Percentiles rank a stretch among this genome's conserved stretches.
Evolutionary conservation across 2,113 vertebrate species (phyloP).

Genomic region (Tichodroma muraria): DNA sequence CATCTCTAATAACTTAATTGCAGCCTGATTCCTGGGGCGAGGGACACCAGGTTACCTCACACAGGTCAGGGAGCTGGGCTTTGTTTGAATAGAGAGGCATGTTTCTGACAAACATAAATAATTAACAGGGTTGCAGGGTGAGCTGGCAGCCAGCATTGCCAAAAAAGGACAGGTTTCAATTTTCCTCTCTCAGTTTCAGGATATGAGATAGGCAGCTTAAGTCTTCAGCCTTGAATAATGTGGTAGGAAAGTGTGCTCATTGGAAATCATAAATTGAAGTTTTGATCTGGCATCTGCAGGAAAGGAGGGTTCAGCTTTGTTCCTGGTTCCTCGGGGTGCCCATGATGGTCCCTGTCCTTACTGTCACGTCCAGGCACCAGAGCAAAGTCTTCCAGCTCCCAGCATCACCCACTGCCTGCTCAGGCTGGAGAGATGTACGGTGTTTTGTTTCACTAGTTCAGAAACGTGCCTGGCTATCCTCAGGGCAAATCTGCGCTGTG

Average conservation of each 20-base stretch:
- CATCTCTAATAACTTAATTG: conserved; percentile 22
- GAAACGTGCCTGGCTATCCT: fast-evolving
- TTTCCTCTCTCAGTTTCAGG: background rate
- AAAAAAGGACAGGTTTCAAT: background rate
- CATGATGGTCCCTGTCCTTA: fast-evolving
- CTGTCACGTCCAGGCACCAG: background rate
- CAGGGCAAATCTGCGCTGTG: fast-evolving
- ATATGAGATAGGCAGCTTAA: background rate
- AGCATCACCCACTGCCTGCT: background rate
- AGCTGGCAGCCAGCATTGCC: background rate
- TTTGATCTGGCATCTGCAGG: background rate
- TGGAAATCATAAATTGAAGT: background rate
- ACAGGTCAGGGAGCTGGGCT: background rate
- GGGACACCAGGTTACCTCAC: background rate
- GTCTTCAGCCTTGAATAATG: background rate
- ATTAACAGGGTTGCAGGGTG: background rate
- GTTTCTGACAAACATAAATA: background rate
- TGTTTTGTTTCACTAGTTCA: background rate
- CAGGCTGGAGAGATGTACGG: background rate
- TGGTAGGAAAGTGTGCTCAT: fast-evolving
- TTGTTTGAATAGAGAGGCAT: background rate
- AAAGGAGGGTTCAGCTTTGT: background rate
- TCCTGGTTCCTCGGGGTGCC: background rate
- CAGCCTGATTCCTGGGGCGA: background rate
- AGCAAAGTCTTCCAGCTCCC: background rate